Base-by-base conservation (phyloP, 2,797 vertebrate species). In the Rhodeus uyekii region DNA sequence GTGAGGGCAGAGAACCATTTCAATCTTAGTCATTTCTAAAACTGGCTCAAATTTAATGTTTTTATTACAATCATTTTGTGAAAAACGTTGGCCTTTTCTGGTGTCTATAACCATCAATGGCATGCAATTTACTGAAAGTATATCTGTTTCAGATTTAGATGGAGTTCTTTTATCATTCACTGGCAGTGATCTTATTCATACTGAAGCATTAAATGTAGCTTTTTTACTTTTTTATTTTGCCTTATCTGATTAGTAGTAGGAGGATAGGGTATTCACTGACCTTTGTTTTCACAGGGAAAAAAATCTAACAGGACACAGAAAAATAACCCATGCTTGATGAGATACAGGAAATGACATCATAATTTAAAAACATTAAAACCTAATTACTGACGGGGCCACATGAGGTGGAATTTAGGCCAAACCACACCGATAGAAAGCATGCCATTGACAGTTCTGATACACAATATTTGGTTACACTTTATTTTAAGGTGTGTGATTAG, bases 251-350 rank as follows among this genome's bases (percentile, higher is more conserved):
- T 55, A 60, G 68, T 76, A 81, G 74, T 83, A 64, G 87, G 83
- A 61, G 24, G 64, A 78, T 58, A 38, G 63, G 87, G 80, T 87
- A 83, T 85, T 86, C 65, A 85, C 78, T 83, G 81, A 85, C 78
- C 34, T 83, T 86, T 77, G 22, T 24, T 67, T 36, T 65, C 27
- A 32, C 73, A 75, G 58, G 74, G 9, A 72, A 58, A 68, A 78
- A 72, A 65, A 61, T 75, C 64, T 14, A 83, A 68, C 32, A 50
- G 55, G 55, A 46, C 65, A 65, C 44, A 68, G 8, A 60, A 18
- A 76, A 82, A 69, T 50, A 68, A 34, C 77, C 58, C 34, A 81
- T 58, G 4, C 68, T 67, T 48, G 22, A 34, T 48, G 19, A 63
- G 58, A 63, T 64, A 24, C 19, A 76, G 58, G 39, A 63, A 34